phyloP scores from a whole-genome alignment of 2,888 invertebrate species.

The Priapulus caudatus region DNA sequence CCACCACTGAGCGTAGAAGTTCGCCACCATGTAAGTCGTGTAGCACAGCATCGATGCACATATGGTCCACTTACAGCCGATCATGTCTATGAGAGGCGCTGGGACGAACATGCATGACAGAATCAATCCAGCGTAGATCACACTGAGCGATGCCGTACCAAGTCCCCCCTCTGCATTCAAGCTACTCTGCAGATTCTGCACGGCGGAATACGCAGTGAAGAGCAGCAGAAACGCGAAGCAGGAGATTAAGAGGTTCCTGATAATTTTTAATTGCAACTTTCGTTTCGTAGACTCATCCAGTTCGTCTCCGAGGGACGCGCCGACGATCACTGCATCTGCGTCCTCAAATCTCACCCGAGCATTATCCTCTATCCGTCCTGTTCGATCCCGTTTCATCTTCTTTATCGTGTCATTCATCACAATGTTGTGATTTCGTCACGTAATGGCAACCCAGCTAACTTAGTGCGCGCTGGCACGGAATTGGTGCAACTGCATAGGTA shows the following conservation, averaged over 20 bases:
- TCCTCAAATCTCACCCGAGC: too few species aligned
- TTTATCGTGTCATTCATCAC: too few species aligned
- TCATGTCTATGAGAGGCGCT: conserved; percentile 75
- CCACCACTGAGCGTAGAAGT: conserved; percentile 69
- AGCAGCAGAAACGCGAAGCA: conserved; percentile 83
- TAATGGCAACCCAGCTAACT: too few species aligned
- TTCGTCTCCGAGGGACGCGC: too few species aligned
- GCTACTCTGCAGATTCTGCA: conserved; percentile 79
- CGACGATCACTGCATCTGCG: too few species aligned
- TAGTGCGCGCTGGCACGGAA: too few species aligned
- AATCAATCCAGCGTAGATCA: conserved; percentile 80
- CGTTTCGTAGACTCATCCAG: too few species aligned
- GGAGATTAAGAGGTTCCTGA: conserved; percentile 79
- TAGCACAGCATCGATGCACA: conserved; percentile 84
- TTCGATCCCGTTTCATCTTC: too few species aligned
- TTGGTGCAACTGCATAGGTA: too few species aligned
- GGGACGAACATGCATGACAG: conserved; percentile 91
- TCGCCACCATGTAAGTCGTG: conserved; percentile 91
- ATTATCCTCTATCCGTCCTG: too few species aligned
- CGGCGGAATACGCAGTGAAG: conserved; percentile 86
- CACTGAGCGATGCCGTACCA: conserved; percentile 75
- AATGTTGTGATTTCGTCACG: too few species aligned
- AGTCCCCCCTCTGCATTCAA: conserved; percentile 78
- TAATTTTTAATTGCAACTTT: too few species aligned
- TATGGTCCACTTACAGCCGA: conserved; percentile 92